phyloP scores from a whole-genome alignment of 1,140 invertebrate genomes.

The Gonatopus flavifemur region DNA sequence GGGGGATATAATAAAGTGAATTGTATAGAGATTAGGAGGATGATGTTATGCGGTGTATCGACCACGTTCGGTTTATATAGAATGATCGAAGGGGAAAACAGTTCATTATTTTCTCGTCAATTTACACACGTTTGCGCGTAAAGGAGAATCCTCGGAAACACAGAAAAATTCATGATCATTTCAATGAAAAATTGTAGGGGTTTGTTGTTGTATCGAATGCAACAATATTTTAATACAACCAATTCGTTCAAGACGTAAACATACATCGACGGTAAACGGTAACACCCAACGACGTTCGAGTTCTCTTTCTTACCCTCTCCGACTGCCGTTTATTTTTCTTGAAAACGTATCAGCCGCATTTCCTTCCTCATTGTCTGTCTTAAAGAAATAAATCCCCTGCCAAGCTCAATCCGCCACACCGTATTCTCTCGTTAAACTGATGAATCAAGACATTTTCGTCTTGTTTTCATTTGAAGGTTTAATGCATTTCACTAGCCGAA shows the following conservation, averaged over 20 bases:
- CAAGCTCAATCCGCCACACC: slow-evolving; percentile 2
- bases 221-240: slow-evolving; percentile 27
- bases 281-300: slow-evolving; percentile 14
- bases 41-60: too few species aligned
- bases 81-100: neutral
- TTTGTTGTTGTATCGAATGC: too few species aligned
- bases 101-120: slow-evolving; percentile 16
- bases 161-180: too few species aligned
- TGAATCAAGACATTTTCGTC: too few species aligned
- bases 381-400: slow-evolving; percentile 42
- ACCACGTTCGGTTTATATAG: too few species aligned
- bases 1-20: too few species aligned
- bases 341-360: slow-evolving; percentile 44
- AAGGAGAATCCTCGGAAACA: slow-evolving; percentile 15
- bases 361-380: slow-evolving; percentile 45
- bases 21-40: too few species aligned
- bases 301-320: slow-evolving; percentile 7
- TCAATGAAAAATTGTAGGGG: too few species aligned
- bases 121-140: too few species aligned
- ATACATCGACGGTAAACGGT: slow-evolving; percentile 18
- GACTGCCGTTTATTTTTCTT: slow-evolving; percentile 43
- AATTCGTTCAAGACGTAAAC: slow-evolving; percentile 27
- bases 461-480: too few species aligned
- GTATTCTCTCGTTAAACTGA: too few species aligned
- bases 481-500: too few species aligned